Evolutionary conservation across 2,888 invertebrate species (phyloP), one percentile per base, ranked within the genome.

Genomic region (Lasioglossum zephyrum): DNA sequence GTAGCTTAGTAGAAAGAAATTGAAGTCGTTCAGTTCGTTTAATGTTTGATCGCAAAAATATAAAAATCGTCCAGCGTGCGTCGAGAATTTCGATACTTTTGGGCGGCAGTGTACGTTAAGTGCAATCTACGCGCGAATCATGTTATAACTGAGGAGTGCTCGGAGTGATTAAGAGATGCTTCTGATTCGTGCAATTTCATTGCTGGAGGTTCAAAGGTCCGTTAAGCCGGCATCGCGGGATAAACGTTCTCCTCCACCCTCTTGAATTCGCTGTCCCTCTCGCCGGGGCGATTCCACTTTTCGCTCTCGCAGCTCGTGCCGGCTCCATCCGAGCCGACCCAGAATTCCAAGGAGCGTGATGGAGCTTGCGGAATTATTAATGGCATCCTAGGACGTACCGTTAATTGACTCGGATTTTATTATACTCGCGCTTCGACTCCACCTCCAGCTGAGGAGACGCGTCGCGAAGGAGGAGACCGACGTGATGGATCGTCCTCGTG

Each of bases 331-430:
- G 41, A 16, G 76, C 47, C 72, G 39, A 63, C 22, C 81, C 39
- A 26, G 82, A 82, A 87, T 87, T 86, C 89, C 87, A 78, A 85
- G 86, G 69, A 88, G 82, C 83, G 78, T 66, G 86, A 79, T 73
- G 79, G 82, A 86, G 86, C 89, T 86, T 87, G 90, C 76, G 87
- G 89, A 92, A 92, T 93, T 93, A 94, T 93, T 93, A 94, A 94
- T 92, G 93, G 89, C 88, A 90, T 91, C 84, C 89, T 88, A 88
- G 89, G 92, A 92, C 92, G 92, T 92, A 87, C 88, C 92, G 92
- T 93, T 93, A 93, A 93, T 93, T 93, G 93, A 93, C 93, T 92
- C 79, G 92, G 92, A 93, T 93, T 93, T 93, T 93, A 93, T 93
- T 93, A 93, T 92, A 87, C 88, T 90, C 88, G 87, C 89, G 88